phyloP scores from a whole-genome alignment of 2,888 invertebrate species.

The Agrilus mali region DNA sequence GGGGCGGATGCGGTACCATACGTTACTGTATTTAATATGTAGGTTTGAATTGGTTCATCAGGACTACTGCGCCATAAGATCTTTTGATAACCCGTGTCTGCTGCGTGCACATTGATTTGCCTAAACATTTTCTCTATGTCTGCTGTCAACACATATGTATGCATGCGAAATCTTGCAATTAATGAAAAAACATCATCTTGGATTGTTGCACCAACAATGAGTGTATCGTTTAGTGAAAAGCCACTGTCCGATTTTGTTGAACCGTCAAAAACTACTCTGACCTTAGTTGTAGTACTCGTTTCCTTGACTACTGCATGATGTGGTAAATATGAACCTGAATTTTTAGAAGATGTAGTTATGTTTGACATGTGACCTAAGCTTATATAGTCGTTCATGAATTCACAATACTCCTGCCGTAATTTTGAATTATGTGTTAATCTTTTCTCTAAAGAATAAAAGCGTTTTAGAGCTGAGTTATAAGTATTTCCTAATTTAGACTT shows the following conservation, averaged over 20 bases:
- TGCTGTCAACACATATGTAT: slow-evolving; percentile 11
- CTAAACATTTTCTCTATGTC: slow-evolving; percentile 19
- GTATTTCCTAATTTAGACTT: neutral
- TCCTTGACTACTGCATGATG: neutral
- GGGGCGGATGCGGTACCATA: no score
- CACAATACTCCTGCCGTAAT: neutral
- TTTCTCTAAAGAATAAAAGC: neutral
- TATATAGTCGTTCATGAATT: slow-evolving; percentile 2
- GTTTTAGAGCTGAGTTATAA: no score
- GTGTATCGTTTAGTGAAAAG: slow-evolving; percentile 14
- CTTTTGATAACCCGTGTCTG: slow-evolving; percentile 11
- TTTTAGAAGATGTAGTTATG: slow-evolving; percentile 4
- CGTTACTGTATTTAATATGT: no score
- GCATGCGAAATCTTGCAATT: slow-evolving; percentile 5
- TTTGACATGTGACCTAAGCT: neutral
- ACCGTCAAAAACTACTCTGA: no score
- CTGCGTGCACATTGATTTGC: slow-evolving; percentile 11
- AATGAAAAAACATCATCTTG: slow-evolving; percentile 13
- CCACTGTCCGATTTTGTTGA: slow-evolving; percentile 4
- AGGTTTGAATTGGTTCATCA: slow-evolving; percentile 4
- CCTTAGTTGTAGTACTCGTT: neutral
- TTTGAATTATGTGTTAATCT: neutral
- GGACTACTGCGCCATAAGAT: slow-evolving; percentile 11
- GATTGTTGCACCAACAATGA: slow-evolving; percentile 15
- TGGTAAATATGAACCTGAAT: neutral